These are phyloP conservation scores for Lineus longissimus DNA, from an alignment of 1,140 invertebrate genomes.

Conservation along the genomic window DNA sequence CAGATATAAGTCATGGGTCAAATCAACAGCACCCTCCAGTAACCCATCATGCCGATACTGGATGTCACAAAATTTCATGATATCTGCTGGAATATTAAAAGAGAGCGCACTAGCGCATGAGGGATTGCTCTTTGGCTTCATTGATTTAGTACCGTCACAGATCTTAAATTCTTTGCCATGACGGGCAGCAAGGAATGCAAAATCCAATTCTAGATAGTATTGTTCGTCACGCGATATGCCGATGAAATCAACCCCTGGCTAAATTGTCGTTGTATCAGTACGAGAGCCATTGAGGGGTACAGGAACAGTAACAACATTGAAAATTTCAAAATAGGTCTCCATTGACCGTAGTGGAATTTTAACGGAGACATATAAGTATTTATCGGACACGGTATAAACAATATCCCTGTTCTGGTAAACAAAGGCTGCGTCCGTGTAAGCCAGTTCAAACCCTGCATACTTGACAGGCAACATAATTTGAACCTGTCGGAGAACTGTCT, in stretches of 20 bases:
- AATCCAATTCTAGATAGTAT: neutral
- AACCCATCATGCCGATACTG: neutral
- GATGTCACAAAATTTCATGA: slow-evolving; percentile 1
- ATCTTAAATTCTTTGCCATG: neutral
- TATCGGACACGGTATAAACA: neutral
- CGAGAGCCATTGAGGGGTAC: neutral
- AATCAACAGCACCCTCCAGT: neutral
- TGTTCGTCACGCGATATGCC: neutral
- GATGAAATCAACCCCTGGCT: neutral
- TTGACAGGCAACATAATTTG: neutral
- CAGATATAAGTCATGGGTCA: neutral
- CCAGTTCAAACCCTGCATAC: neutral
- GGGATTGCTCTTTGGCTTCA: neutral
- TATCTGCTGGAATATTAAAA: neutral
- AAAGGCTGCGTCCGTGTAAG: neutral
- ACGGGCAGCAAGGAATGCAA: neutral
- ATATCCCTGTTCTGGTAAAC: neutral
- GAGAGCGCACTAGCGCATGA: neutral
- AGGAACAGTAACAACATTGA: neutral
- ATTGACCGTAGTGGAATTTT: neutral
- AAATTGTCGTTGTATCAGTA: neutral
- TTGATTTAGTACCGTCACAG: neutral
- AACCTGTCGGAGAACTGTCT: too few species aligned
- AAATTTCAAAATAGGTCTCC: neutral
- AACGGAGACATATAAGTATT: neutral